Conservation (phyloP, 2,797 vertebrate species). For the Lepilemur ruficaudatus region DNA sequence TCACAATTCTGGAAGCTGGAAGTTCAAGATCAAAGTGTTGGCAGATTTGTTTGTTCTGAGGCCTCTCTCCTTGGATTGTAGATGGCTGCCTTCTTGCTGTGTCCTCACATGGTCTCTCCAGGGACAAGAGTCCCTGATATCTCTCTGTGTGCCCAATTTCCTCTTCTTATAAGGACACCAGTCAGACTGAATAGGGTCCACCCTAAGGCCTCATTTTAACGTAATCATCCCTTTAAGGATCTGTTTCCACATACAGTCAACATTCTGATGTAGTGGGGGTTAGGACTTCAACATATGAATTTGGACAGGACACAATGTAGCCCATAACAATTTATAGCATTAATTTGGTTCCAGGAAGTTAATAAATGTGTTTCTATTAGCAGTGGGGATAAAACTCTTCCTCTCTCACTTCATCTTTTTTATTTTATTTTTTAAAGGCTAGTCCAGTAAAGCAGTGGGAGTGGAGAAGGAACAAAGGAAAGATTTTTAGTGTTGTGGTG, state of each 20-base stretch:
- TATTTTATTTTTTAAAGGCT: neutral
- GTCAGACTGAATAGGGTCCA: neutral
- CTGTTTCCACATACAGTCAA: neutral
- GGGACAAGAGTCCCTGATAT: rapidly evolving
- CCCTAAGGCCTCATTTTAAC: neutral
- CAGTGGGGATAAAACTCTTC: neutral
- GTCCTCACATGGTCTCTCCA: neutral
- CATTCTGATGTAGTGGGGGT: neutral
- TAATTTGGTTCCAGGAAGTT: neutral
- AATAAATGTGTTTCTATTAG: neutral
- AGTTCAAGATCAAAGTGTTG: neutral
- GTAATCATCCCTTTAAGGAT: neutral
- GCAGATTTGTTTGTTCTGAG: neutral
- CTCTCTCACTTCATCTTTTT: neutral
- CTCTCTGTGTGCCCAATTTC: neutral
- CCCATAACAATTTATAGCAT: neutral
- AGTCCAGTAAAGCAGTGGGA: neutral
- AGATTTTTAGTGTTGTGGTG: neutral
- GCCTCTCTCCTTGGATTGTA: neutral
- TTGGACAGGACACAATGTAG: neutral
- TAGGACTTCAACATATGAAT: neutral
- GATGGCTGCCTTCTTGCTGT: neutral
- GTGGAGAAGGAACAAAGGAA: neutral
- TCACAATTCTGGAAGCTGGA: neutral
- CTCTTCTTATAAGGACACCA: neutral